phyloP scores from a whole-genome alignment of 2,113 vertebrate genomes.

The Malurus cyaneus region DNA sequence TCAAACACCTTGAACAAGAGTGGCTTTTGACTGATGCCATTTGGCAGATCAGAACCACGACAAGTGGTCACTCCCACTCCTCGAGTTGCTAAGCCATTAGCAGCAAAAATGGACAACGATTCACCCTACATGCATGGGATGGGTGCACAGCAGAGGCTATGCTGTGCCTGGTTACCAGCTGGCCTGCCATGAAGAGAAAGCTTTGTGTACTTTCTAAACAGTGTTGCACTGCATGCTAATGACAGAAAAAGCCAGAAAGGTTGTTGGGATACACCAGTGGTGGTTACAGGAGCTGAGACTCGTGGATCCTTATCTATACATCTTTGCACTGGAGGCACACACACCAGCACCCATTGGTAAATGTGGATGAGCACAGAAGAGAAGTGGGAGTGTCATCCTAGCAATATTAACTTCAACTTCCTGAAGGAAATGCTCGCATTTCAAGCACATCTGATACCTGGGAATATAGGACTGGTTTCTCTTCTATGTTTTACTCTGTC shows the following conservation, averaged over 20 bases:
- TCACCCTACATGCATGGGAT: not conserved
- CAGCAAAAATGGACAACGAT: not conserved
- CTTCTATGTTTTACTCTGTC: not conserved
- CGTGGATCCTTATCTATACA: not conserved
- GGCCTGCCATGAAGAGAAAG: not conserved
- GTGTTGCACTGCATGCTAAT: not conserved
- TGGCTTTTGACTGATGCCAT: not conserved
- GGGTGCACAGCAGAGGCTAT: not conserved
- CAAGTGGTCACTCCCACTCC: not conserved
- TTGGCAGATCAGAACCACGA: not conserved
- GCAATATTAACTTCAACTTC: not conserved
- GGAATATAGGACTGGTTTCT: not conserved
- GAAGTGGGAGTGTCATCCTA: not conserved
- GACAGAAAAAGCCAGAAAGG: not conserved
- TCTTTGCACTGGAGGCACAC: not conserved
- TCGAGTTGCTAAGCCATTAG: not conserved
- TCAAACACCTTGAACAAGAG: not conserved
- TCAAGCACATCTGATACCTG: not conserved
- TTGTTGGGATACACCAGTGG: not conserved
- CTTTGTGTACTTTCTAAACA: not conserved
- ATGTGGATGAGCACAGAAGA: not conserved
- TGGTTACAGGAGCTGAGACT: not conserved
- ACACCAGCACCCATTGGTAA: not conserved
- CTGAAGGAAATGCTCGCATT: not conserved
- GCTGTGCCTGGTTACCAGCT: not conserved